Evolutionary conservation across 2,797 vertebrate species (phyloP), one percentile per base, ranked within the genome.

Genomic region (Caiman crocodilus): DNA sequence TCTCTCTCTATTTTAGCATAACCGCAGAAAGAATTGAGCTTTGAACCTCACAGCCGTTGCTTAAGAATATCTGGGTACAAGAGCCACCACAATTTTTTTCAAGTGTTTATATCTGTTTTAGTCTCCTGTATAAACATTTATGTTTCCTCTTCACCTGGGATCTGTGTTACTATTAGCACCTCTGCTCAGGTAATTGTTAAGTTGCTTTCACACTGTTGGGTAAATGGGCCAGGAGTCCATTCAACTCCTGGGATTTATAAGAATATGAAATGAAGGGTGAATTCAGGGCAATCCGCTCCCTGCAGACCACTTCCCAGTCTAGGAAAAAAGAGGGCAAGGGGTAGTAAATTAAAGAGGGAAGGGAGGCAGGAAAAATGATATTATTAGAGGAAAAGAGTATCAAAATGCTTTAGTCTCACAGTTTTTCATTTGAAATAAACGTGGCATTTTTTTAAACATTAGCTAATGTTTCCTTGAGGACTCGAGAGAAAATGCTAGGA

Each of bases 181-280:
- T 57, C 78, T 63, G 32, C 28, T 30, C 57, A 35, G 73, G 26
- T 75, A 82, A 15, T 50, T 13, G 20, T 73, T 83, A 87, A 65
- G 50, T 80, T 91, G 74, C 85, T 79, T 91, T n/a, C 18, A 71
- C 64, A 7, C 77, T 91, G 2, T 30, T 76, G 76, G 80, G 16
- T 86, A 95, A 90, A 64, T 83, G 86, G 94, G 90, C 93, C 92
- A 88, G 15, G 79, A 42, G 93, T 92, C 73, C 94, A 87, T 65
- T 3, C 26, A 65, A 76, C 42, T 57, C 76, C 76, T 86, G 89
- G 23, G 9, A 1, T 65, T 93, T 91, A 57, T 74, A 28, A 23
- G 89, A 89, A 79, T 88, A 32, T 3, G 56, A 64, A 71, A 30
- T 78, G 79, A 32, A 75, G 42, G 78, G 69, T 61, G 79, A 12